phyloP scores from a whole-genome alignment of 2,797 vertebrate species.

The Sebastes taczanowskii region DNA sequence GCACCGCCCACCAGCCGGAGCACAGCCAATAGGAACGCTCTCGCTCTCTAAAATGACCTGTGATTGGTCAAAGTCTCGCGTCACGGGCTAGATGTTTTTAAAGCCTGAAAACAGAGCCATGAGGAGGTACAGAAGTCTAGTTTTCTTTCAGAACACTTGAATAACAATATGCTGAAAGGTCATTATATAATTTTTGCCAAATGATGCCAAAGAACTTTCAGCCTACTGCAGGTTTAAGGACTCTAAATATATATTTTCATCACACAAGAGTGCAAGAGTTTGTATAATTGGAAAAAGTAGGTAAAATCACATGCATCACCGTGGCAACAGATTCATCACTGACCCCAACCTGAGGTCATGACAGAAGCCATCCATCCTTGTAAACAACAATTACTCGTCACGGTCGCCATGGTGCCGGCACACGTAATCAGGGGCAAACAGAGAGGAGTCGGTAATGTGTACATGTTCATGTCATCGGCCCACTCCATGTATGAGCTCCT shows the following conservation, averaged over 20 bases:
- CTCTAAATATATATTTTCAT: slow-evolving; percentile 1
- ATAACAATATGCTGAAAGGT: no score
- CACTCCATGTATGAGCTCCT: slow-evolving; percentile 23
- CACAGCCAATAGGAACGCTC: no score
- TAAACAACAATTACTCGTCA: slow-evolving; percentile 27
- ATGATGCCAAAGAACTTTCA: no score
- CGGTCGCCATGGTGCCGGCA: slow-evolving; percentile 47
- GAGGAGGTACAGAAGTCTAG: no score
- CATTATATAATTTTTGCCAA: no score
- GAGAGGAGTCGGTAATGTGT: slow-evolving; percentile 6
- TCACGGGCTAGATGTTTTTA: no score
- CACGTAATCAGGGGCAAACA: slow-evolving; percentile 36
- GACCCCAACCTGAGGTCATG: slow-evolving; percentile 32
- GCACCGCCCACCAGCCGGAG: no score
- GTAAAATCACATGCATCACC: slow-evolving; percentile 17
- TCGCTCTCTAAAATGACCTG: no score
- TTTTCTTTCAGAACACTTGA: no score
- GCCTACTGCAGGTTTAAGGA: neutral
- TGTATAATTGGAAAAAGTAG: slow-evolving; percentile 4
- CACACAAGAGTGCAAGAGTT: neutral
- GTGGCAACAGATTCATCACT: slow-evolving; percentile 38
- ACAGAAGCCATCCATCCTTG: slow-evolving; percentile 19
- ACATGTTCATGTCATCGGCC: slow-evolving; percentile 25
- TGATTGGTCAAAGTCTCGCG: no score
- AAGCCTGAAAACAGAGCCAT: no score